Percentiles rank a stretch among this genome's conserved stretches.
Evolutionary conservation across 2,888 invertebrate genomes (phyloP).

Genomic region (Cybosia mesomella): DNA sequence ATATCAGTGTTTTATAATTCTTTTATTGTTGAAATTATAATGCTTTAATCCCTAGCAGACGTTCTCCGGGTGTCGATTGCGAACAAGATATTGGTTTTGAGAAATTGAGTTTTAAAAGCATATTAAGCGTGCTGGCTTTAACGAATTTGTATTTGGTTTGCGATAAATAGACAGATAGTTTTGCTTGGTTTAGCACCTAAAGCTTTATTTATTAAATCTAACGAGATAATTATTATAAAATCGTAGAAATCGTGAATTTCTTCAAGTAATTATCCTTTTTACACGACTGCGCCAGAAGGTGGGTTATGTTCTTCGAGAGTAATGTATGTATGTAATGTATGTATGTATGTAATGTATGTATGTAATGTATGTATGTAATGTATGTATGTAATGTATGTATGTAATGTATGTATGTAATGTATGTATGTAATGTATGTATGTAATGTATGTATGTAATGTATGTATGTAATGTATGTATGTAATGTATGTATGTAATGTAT

Average conservation of each 20-base stretch:
- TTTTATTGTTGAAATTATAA: slow-evolving; percentile 54
- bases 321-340: too few species aligned
- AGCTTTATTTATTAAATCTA: slow-evolving; percentile 1
- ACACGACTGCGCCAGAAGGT: too few species aligned
- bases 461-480: too few species aligned
- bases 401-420: too few species aligned
- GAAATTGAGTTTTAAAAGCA: slow-evolving; percentile 19
- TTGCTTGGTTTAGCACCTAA: slow-evolving; percentile 15
- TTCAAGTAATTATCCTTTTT: neutral
- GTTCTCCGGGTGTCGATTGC: slow-evolving; percentile 59
- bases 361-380: too few species aligned
- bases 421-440: too few species aligned
- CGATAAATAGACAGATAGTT: slow-evolving; percentile 22
- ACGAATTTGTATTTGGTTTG: slow-evolving; percentile 9
- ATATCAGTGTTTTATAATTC: slow-evolving; percentile 39
- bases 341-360: too few species aligned
- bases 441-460: too few species aligned
- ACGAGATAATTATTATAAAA: neutral
- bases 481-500: too few species aligned
- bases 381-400: too few species aligned
- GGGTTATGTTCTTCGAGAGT: too few species aligned
- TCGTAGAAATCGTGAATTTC: neutral
- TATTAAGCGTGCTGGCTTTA: slow-evolving; percentile 15
- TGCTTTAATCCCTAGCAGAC: slow-evolving; percentile 53
- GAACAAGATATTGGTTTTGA: slow-evolving; percentile 42